Evolutionary conservation across 2,888 invertebrate species (phyloP).

Genomic region (Deroplatys truncata): DNA sequence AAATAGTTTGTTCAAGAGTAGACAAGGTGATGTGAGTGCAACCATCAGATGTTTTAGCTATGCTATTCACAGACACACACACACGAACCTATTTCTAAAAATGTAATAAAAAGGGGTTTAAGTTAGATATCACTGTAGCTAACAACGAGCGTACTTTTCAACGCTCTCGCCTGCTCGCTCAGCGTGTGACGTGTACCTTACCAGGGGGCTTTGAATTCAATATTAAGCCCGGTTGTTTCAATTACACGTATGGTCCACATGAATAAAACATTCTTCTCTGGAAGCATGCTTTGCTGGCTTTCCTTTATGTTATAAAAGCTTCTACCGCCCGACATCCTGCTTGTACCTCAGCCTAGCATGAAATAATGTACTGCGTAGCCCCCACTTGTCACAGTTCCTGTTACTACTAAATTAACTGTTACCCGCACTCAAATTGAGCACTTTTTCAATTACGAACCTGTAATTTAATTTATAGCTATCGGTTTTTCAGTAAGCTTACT

Average conservation of each 20-base stretch:
- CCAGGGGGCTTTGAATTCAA: background rate
- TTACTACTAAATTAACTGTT: background rate
- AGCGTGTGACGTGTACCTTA: background rate
- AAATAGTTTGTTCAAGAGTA: too few species aligned
- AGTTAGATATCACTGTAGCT: too few species aligned
- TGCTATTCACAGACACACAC: too few species aligned
- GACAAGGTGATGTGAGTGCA: too few species aligned
- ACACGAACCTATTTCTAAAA: too few species aligned
- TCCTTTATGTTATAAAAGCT: background rate
- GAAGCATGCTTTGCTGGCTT: slow-evolving; percentile 7
- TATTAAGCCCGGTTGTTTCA: background rate
- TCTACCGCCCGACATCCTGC: background rate
- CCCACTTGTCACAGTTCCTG: background rate
- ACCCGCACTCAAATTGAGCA: background rate
- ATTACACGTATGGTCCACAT: background rate
- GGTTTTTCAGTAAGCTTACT: background rate
- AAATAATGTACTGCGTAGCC: background rate
- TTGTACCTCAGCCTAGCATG: background rate
- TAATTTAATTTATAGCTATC: background rate
- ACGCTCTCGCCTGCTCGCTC: too few species aligned
- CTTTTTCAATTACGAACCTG: background rate
- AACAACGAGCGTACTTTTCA: too few species aligned
- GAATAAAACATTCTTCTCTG: slow-evolving; percentile 1
- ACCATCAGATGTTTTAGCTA: too few species aligned
- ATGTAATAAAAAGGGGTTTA: too few species aligned